phyloP scores from a whole-genome alignment of 1,140 invertebrate species.

The Portunus trituberculatus region DNA sequence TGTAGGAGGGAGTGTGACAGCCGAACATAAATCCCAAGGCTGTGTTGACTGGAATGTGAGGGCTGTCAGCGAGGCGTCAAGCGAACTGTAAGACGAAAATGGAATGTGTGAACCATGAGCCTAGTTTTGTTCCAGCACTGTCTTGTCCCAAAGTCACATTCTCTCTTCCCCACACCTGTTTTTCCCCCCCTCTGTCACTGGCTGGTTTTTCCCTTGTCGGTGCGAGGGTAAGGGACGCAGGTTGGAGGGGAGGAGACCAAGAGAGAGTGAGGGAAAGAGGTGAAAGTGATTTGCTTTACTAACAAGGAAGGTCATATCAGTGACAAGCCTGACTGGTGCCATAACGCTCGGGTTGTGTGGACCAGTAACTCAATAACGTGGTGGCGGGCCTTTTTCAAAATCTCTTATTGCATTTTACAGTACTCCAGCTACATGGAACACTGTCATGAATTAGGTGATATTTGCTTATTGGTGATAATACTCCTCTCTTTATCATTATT shows the following conservation, averaged over 20 bases:
- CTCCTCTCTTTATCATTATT: too few relatives aligned
- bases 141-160: neutral
- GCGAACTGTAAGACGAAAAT: slow-evolving; percentile 2
- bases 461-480: too few relatives aligned
- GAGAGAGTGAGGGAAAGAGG: neutral
- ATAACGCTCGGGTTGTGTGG: too few relatives aligned
- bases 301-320: too few relatives aligned
- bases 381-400: too few relatives aligned
- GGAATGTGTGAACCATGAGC: neutral
- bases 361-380: too few relatives aligned
- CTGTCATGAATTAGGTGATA: too few relatives aligned
- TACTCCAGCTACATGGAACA: too few relatives aligned
- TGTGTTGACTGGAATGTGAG: neutral
- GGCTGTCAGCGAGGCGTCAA: neutral
- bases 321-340: too few relatives aligned
- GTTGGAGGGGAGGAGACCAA: neutral
- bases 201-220: neutral
- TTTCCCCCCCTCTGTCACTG: neutral
- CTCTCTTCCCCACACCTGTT: neutral
- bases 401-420: too few relatives aligned
- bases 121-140: neutral
- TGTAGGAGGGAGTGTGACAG: neutral
- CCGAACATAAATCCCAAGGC: neutral
- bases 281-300: too few relatives aligned
- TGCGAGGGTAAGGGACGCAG: neutral